Evolutionary conservation across 2,113 vertebrate species (phyloP), one percentile per base, ranked within the genome.

Genomic region (Oryctolagus cuniculus): DNA sequence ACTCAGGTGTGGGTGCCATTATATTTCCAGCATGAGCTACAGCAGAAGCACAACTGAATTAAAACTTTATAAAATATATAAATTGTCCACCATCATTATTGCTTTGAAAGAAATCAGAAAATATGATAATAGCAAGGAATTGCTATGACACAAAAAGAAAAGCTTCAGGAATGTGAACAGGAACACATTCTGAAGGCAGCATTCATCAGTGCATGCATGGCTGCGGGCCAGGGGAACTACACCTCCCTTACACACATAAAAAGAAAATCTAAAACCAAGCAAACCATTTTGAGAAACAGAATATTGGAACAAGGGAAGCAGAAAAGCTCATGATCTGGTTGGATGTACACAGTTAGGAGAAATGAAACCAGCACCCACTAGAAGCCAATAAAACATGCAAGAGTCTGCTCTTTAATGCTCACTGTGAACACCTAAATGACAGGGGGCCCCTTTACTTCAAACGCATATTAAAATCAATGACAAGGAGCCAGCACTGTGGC

Each of bases 21-120:
- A 69, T 58, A 49, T 51, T 88, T 74, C 61, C 16, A 92, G 58
- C 55, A 74, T 67, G 44, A 6, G 17, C 73, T 55, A 34, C 22
- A 77, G 75, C 25, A 70, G n/a, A 66, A 95, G 34, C 49, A 25
- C 29, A 89, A 66, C 21, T 78, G 83, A 95, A 97, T 96, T 97
- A 96, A 97, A 96, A 95, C 84, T 87, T 93, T 67, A 94, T 38
- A 92, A 86, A 81, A 97, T 78, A 86, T 63, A 80, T 86, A 96
- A 95, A 94, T 84, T 89, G 93, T 82, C 86, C 61, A 66, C 86
- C 70, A 87, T 78, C 74, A 93, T 97, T 97, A 97, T 84, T 78
- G 66, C 88, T 92, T 97, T 92, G 55, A 85, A 97, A 90, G 95
- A 95, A 96, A 89, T 93, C 95, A 91, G 95, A 86, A 96, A 95